Base-by-base conservation (phyloP, 2,888 invertebrate genomes). In the Microchrysa polita region DNA sequence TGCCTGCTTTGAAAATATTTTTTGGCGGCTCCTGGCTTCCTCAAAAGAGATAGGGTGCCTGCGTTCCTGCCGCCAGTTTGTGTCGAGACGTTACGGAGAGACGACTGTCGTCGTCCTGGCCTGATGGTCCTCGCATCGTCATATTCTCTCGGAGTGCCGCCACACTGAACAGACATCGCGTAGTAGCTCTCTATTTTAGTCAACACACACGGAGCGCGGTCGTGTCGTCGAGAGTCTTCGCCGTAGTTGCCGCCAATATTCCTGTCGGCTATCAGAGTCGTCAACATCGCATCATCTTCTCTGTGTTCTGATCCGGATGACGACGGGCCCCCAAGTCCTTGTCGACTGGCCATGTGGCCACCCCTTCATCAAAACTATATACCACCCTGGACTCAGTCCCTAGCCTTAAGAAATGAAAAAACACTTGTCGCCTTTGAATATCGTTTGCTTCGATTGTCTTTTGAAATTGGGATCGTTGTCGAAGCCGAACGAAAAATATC, bases 21-120 rank as follows among this genome's bases (percentile, higher is more conserved):
- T 34, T 74, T 72, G 67, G 75, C 75, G 76, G 76, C 76, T 76
- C 76, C 76, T 74, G 48, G 72, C 71, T 76, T 76, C 76, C 76
- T 76, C 72, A 59, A 59, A n/a, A 74, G 73, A 72, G 72, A 76
- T 76, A 57, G 76, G 78, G 77, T 78, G 78, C 78, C 77, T 76
- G 74, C 72, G 77, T 76, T 77, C 77, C 78, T 78, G 78, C 74
- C 78, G 78, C 77, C 78, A 75, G 73, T 74, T 72, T 74, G 74
- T 72, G 77, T 75, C 77, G 73, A 77, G 77, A 77, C 77, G 76
- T 75, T 74, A 73, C 77, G 75, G 69, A 77, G 76, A 77, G 76
- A 76, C 76, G 74, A 76, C 76, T 76, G 77, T 77, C 77, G 74
- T 77, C 76, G 73, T n/a, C n/a, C n/a, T n/a, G n/a, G n/a, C n/a